Evolutionary conservation across 2,888 invertebrate species (phyloP), one percentile per base, ranked within the genome.

Genomic region (Chrysolina americana): DNA sequence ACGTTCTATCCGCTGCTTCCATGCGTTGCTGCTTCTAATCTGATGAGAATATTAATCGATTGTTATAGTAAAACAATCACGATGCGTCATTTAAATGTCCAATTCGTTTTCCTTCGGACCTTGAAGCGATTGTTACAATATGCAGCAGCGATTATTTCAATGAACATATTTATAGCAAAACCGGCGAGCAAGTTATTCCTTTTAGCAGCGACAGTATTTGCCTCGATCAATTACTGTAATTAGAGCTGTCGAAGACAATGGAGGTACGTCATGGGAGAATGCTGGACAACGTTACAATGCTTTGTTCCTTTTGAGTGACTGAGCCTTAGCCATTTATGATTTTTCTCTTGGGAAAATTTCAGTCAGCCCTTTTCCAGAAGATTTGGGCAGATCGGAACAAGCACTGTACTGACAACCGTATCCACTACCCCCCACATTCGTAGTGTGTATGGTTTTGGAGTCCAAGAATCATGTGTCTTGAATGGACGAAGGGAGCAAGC

Each of bases 21-120:
- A 47, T 48, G 9, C 36, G 41, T 15, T 21, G 65, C 15, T 47
- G 13, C 47, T 4, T 65, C 5, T 53, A 47, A 69, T 69, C 69
- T 23, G 70, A 70, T 63, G 48, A 47, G 70, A 70, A 63, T 70
- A 48, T 70, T 70, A 63, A 70, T 70, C 47, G 19, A 70, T 63
- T 63, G 63, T 63, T 48, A 53, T 59, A 28, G n/a, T 4, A 41
- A 23, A 17, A 47, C 21, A n/a, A 53, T 53, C 53, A 53, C 65
- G 17, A 65, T 47, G 47, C 36, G 59, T 69, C 63, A 70, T 47
- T 48, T 15, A 23, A 21, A 62, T 70, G 47, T 41, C 47, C 23
- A 44, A n/a, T 69, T 41, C 47, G 13, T 41, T 69, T 68, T 41
- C 53, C 59, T 21, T 23, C 48, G 44, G 21, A 62, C 69, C 69